Percentiles rank a stretch among this genome's conserved stretches.
These are phyloP conservation scores for Lycaena phlaeas DNA, from an alignment of 2,888 invertebrate genomes.

Conservation along the genomic window DNA sequence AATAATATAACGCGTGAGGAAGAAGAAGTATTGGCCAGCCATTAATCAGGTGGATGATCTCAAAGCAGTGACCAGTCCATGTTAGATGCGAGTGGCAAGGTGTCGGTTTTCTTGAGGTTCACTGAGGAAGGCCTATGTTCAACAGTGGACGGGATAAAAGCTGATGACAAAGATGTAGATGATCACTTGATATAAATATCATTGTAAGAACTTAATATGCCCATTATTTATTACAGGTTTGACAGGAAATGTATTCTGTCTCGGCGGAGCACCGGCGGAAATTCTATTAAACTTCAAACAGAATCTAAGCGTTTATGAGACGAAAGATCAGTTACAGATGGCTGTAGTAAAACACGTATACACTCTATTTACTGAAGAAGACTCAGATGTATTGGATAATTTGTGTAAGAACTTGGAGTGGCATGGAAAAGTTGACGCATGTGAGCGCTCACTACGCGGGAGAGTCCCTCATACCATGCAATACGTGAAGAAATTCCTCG, in stretches of 20 bases:
- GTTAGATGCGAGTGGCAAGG: too few species aligned
- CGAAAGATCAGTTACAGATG: constrained; percentile 32
- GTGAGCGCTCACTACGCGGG: constrained; percentile 31
- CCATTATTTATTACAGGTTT: constrained; percentile 26
- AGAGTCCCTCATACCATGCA: constrained; percentile 36
- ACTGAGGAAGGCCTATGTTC: too few species aligned
- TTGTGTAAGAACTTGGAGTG: constrained; percentile 18
- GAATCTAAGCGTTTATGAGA: constrained; percentile 24
- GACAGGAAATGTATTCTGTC: constrained; percentile 39
- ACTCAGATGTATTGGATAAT: constrained; percentile 20
- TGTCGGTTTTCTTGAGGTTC: too few species aligned
- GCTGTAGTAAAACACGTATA: constrained; percentile 26
- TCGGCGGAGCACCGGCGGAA: constrained; percentile 36
- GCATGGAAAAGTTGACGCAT: constrained; percentile 16
- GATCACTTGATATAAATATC: too few species aligned
- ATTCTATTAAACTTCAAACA: constrained; percentile 25
- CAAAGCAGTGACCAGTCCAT: too few species aligned
- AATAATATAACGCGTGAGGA: too few species aligned
- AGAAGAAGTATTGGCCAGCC: too few species aligned
- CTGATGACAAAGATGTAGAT: too few species aligned
- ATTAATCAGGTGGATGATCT: too few species aligned
- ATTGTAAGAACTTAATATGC: too few species aligned
- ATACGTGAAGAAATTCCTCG: constrained; percentile 32
- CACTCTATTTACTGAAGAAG: constrained; percentile 21
- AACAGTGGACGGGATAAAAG: too few species aligned